These are phyloP conservation scores for Drosophila tristis DNA, from an alignment of 1,140 invertebrate species.

Conservation along the genomic window DNA sequence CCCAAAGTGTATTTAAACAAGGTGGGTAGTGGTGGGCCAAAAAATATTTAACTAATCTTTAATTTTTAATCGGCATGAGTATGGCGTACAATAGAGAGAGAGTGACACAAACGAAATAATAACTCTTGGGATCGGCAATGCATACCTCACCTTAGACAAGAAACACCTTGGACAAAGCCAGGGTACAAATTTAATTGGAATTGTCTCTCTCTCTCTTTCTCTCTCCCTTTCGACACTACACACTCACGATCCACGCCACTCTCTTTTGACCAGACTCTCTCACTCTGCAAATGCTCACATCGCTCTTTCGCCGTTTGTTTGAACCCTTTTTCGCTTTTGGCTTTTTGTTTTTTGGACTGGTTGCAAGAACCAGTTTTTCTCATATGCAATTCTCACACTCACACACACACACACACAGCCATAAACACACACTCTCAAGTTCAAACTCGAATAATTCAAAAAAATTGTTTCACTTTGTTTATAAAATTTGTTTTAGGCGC, in stretches of 20 bases:
- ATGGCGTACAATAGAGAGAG: no score
- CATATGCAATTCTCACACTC: conserved; percentile 67
- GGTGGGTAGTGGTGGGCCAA: no score
- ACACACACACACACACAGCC: conserved; percentile 7
- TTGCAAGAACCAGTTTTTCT: conserved; percentile 71
- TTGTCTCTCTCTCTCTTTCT: conserved; percentile 24
- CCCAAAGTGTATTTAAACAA: no score
- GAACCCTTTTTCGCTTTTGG: conserved; percentile 66
- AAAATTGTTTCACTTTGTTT: conserved; percentile 32
- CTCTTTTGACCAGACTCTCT: conserved; percentile 5
- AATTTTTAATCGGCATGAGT: no score
- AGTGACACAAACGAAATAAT: background rate
- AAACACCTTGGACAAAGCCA: no score
- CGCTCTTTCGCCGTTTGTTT: conserved; percentile 14
- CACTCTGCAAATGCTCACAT: background rate
- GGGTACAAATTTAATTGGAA: conserved; percentile 37
- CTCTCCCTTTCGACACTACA: conserved; percentile 12
- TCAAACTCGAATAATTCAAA: conserved; percentile 16
- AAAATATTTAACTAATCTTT: no score
- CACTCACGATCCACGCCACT: no score
- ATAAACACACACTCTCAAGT: background rate
- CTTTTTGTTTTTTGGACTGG: conserved; percentile 53
- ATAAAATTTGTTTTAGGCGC: background rate
- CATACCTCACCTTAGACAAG: no score
- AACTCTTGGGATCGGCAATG: no score